A percentile compares a stretch with the other conserved stretches of the same genome.
These are phyloP conservation scores for Pseudomugil gertrudae DNA, from an alignment of 2,797 vertebrate genomes.

Conservation along the genomic window DNA sequence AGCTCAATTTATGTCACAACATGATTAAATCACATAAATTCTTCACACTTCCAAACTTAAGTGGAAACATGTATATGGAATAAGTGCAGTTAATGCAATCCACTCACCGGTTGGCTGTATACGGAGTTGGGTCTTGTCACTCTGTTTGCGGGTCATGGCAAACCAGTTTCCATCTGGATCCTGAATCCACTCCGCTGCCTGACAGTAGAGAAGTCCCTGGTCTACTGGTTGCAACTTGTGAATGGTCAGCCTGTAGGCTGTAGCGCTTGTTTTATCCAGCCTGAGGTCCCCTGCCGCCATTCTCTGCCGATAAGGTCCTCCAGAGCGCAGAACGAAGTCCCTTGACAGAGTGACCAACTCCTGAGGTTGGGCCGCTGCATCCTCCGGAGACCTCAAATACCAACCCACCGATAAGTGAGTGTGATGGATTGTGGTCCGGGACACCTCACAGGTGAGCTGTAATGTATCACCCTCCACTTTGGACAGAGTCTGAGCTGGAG, in stretches of 20 bases:
- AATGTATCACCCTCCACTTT: constrained; percentile 93
- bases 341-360: constrained; percentile 92
- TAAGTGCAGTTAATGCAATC: background rate
- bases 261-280: constrained; percentile 91
- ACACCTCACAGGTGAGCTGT: constrained; percentile 91
- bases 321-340: constrained; percentile 90
- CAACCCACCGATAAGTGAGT: constrained; percentile 93
- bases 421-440: constrained; percentile 88
- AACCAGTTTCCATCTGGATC: constrained; percentile 93
- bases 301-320: constrained; percentile 88
- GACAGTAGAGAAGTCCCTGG: constrained; percentile 95
- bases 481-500: constrained; percentile 88
- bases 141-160: constrained; percentile 93
- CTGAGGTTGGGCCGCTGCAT: constrained; percentile 69
- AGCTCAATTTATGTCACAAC: background rate
- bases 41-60: background rate
- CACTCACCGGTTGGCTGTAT: constrained; percentile 92
- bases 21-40: background rate
- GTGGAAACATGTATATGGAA: background rate
- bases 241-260: constrained; percentile 90
- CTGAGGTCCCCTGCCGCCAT: constrained; percentile 90
- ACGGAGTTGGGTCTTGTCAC: constrained; percentile 88
- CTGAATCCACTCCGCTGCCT: constrained; percentile 96
- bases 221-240: constrained; percentile 93
- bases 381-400: constrained; percentile 87